Conservation (phyloP, 2,797 vertebrate species). For the Ceyx erithaca region DNA sequence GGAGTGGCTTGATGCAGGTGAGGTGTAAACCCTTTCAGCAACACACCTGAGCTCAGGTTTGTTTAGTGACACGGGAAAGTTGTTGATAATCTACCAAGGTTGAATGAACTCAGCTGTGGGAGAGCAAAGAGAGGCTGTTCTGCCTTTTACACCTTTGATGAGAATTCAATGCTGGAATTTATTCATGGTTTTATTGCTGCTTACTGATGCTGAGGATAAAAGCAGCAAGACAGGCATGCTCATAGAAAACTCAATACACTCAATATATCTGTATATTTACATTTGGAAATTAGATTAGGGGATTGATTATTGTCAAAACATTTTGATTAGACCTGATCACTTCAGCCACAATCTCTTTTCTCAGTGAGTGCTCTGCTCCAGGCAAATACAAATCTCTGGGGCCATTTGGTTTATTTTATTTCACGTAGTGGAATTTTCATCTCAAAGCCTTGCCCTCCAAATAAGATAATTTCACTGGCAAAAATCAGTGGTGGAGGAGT, state of each 20-base stretch:
- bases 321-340: background rate
- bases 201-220: background rate
- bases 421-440: background rate
- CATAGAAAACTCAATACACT: background rate
- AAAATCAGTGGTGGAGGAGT: background rate
- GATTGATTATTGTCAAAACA: background rate
- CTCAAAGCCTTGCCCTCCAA: background rate
- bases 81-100: fast-evolving
- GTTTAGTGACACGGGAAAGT: background rate
- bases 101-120: background rate
- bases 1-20: background rate
- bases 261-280: background rate
- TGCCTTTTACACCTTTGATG: background rate
- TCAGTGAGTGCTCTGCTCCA: background rate
- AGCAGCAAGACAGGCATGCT: fast-evolving
- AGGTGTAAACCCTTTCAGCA: background rate
- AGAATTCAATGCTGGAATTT: background rate
- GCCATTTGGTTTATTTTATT: background rate
- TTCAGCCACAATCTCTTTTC: background rate
- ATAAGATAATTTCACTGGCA: background rate
- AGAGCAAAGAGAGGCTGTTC: fast-evolving
- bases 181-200: background rate
- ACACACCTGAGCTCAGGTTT: background rate
- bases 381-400: background rate
- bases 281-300: background rate